Evolutionary conservation across 2,113 vertebrate genomes (phyloP).

Genomic region (Lontra canadensis): DNA sequence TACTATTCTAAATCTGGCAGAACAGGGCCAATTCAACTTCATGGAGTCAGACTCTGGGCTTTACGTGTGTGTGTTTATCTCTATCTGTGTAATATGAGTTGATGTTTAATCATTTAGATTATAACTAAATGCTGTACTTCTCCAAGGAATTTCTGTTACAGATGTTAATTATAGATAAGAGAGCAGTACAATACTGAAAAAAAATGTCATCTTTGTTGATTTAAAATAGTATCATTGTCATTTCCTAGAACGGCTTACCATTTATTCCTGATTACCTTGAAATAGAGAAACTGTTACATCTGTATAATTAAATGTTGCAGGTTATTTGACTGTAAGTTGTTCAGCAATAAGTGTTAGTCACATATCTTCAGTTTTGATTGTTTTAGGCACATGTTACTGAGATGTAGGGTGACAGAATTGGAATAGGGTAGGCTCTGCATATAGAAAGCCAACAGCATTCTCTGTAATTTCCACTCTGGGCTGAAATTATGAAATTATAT

Average conservation of each 20-base stretch:
- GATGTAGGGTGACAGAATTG: background rate
- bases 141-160: background rate
- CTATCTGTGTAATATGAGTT: background rate
- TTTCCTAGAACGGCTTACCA: background rate
- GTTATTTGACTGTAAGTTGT: background rate
- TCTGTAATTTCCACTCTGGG: background rate
- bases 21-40: background rate
- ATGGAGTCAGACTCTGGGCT: background rate
- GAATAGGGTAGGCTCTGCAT: background rate
- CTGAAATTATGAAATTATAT: background rate
- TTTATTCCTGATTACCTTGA: constrained; percentile 47
- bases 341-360: background rate
- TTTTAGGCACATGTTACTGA: background rate
- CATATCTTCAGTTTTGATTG: background rate
- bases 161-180: constrained; percentile 65
- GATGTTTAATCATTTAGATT: constrained; percentile 20
- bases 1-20: background rate
- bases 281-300: background rate
- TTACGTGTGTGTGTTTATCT: background rate
- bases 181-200: background rate
- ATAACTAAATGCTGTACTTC: background rate
- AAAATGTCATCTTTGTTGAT: constrained; percentile 48
- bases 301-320: constrained; percentile 22
- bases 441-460: background rate
- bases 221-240: constrained; percentile 19